Conservation (phyloP, 2,797 vertebrate genomes). For the Kryptolebias ocellatus region DNA sequence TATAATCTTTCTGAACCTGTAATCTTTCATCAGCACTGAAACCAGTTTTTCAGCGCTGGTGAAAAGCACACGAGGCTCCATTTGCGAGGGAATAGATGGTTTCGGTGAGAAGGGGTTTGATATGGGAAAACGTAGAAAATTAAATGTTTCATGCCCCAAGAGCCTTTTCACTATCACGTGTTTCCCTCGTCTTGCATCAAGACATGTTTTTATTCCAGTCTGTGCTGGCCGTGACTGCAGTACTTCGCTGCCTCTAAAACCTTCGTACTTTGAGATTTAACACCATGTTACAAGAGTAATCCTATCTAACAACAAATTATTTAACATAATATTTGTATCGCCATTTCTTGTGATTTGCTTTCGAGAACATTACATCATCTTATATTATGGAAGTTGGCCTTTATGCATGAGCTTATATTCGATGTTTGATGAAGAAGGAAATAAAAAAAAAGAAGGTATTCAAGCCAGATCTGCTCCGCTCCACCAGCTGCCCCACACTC, state of each 20-base stretch:
- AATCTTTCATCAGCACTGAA: slow-evolving; percentile 52
- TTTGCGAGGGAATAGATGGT: slow-evolving; percentile 41
- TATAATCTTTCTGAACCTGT: slow-evolving; percentile 49
- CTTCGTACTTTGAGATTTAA: slow-evolving; percentile 3
- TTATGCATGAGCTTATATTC: slow-evolving; percentile 6
- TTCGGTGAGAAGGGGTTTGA: slow-evolving; percentile 54
- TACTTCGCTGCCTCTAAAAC: slow-evolving; percentile 7
- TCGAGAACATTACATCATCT: not conserved
- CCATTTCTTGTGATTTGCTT: not conserved
- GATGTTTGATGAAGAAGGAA: slow-evolving; percentile 29
- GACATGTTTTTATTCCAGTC: slow-evolving; percentile 11
- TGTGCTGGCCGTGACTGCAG: slow-evolving; percentile 4
- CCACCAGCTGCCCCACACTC: slow-evolving; percentile 14
- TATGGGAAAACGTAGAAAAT: slow-evolving; percentile 51
- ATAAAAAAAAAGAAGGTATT: slow-evolving; percentile 31
- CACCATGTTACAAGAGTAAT: not conserved
- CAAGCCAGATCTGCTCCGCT: slow-evolving; percentile 3
- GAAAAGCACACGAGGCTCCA: slow-evolving; percentile 38
- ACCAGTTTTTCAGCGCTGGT: slow-evolving; percentile 56
- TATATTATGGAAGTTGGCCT: not conserved
- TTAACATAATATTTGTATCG: slow-evolving; percentile 3
- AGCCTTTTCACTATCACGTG: slow-evolving; percentile 25
- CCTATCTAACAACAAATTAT: not conserved
- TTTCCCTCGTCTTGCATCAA: slow-evolving; percentile 48
- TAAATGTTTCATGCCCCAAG: slow-evolving; percentile 43